phyloP scores from a whole-genome alignment of 2,113 vertebrate species.

The Paralichthys olivaceus region DNA sequence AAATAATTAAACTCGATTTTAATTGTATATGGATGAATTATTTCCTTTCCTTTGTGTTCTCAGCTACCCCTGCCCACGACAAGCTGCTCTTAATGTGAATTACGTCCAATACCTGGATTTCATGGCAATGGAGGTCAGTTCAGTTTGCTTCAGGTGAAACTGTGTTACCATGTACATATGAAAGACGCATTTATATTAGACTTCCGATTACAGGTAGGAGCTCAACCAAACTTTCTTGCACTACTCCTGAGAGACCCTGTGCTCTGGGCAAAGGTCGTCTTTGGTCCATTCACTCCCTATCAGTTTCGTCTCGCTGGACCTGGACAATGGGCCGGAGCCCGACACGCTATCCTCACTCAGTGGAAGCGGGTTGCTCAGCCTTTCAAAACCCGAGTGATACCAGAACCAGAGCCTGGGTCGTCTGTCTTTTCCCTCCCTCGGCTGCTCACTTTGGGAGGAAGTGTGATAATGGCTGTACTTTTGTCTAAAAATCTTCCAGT shows the following conservation, averaged over 20 bases:
- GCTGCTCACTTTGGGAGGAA: slow-evolving; percentile 51
- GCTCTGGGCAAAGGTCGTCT: slow-evolving; percentile 84
- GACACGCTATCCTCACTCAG: slow-evolving; percentile 88
- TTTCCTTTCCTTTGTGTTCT: slow-evolving; percentile 1
- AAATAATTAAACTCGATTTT: too few relatives aligned
- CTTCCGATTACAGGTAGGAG: slow-evolving; percentile 74
- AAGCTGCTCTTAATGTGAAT: slow-evolving; percentile 77
- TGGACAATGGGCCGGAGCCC: slow-evolving; percentile 88
- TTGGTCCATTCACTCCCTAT: slow-evolving; percentile 91
- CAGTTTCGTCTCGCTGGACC: slow-evolving; percentile 91
- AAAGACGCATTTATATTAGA: background rate
- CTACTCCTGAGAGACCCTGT: slow-evolving; percentile 86
- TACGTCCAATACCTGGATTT: slow-evolving; percentile 86
- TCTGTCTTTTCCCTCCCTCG: slow-evolving; percentile 7
- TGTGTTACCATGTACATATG: background rate
- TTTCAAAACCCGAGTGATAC: slow-evolving; percentile 83
- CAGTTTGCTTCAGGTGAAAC: background rate
- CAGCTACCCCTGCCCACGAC: slow-evolving; percentile 50
- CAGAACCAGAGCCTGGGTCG: slow-evolving; percentile 18
- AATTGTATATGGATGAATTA: background rate
- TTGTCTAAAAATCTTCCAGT: slow-evolving; percentile 41
- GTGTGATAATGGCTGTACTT: slow-evolving; percentile 46
- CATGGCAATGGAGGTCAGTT: slow-evolving; percentile 77
- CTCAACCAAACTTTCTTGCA: slow-evolving; percentile 80
- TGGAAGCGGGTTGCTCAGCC: slow-evolving; percentile 87